Conservation (phyloP, 2,797 vertebrate genomes). For the Lacerta agilis region DNA sequence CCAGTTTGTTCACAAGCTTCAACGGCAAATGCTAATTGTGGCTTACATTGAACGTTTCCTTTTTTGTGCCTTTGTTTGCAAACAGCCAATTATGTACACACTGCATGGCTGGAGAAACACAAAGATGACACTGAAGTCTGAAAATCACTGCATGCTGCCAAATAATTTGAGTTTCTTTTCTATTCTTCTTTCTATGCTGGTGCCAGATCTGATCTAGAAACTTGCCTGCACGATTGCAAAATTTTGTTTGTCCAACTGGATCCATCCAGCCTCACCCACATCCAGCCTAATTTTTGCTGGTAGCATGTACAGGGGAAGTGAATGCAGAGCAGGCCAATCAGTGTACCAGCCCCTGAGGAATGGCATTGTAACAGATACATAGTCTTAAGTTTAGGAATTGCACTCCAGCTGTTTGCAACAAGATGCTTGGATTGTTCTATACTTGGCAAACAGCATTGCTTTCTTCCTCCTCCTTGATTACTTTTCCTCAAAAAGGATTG, state of each 20-base stretch:
- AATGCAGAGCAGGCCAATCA: not conserved
- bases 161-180: conserved; percentile 25
- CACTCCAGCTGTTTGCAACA: not conserved
- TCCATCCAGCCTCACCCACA: conserved; percentile 7
- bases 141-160: conserved; percentile 33
- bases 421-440: not conserved
- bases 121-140: conserved; percentile 18
- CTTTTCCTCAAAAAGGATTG: conserved; percentile 7
- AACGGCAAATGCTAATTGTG: conserved; percentile 38
- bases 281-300: not conserved
- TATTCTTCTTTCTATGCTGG: not conserved
- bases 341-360: not conserved
- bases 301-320: conserved; percentile 7
- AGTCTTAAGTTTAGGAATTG: not conserved
- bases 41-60: conserved; percentile 54
- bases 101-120: conserved; percentile 36
- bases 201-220: not conserved
- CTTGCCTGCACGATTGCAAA: not conserved
- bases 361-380: not conserved
- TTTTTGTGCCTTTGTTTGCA: conserved; percentile 59
- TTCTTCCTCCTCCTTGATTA: not conserved
- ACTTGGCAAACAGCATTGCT: not conserved
- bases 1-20: conserved; percentile 30
- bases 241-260: not conserved
- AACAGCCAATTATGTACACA: conserved; percentile 63